Percentiles rank a stretch among this genome's conserved stretches.
phyloP scores from a whole-genome alignment of 1,140 invertebrate genomes.

The Bombus superbus region DNA sequence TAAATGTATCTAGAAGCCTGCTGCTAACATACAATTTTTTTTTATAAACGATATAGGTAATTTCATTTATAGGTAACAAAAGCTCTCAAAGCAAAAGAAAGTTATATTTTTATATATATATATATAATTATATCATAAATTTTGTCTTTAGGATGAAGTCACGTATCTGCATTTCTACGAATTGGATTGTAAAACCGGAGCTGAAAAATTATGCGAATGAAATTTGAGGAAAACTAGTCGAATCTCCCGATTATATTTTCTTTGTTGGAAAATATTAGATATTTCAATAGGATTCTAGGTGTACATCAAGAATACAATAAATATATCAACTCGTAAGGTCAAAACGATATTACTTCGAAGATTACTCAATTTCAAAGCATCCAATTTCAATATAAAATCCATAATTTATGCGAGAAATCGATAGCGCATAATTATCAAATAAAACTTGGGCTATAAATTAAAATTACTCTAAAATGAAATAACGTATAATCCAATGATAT shows the following conservation, averaged over 20 bases:
- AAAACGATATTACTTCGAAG: background rate
- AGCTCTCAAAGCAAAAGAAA: too few relatives aligned
- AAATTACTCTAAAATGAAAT: too few relatives aligned
- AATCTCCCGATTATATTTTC: background rate
- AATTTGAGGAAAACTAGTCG: background rate
- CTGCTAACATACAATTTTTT: background rate
- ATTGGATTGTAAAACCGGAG: background rate
- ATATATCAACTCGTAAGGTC: background rate
- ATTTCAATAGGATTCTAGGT: background rate
- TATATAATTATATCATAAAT: background rate
- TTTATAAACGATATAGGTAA: too few relatives aligned
- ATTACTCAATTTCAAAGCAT: too few relatives aligned
- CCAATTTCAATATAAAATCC: too few relatives aligned
- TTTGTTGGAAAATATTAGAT: background rate
- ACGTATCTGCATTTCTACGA: background rate
- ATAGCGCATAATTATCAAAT: too few relatives aligned
- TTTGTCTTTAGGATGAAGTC: background rate
- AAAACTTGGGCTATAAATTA: too few relatives aligned
- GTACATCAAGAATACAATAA: background rate
- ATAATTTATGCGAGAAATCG: too few relatives aligned
- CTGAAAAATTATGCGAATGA: background rate
- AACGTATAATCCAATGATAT: too few relatives aligned
- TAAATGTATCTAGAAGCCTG: background rate
- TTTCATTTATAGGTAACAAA: too few relatives aligned
- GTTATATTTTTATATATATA: too few relatives aligned